A percentile compares a stretch with the other conserved stretches of the same genome.
Conservation (phyloP, 1,140 invertebrate genomes). For the Coboldia fuscipes region DNA sequence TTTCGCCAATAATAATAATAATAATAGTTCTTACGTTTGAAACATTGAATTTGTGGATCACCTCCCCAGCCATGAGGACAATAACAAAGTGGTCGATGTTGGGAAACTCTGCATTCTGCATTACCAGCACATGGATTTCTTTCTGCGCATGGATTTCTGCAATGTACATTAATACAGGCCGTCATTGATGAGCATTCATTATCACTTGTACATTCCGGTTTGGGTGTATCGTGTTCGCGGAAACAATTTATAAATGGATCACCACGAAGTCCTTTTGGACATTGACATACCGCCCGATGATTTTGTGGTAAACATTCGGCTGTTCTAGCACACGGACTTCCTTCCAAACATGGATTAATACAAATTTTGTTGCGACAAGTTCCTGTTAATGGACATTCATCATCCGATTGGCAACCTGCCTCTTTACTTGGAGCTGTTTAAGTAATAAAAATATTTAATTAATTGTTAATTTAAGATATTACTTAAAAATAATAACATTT, state of each 20-base stretch:
- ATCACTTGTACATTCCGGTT: constrained; percentile 44
- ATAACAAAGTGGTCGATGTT: constrained; percentile 54
- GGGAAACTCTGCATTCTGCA: constrained; percentile 48
- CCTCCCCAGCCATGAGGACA: constrained; percentile 70
- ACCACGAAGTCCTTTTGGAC: constrained; percentile 48
- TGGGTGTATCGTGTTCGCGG: constrained; percentile 21
- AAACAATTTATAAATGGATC: constrained; percentile 64
- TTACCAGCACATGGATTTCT: constrained; percentile 56
- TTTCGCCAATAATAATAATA: constrained; percentile 3
- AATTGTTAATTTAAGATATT: too few relatives aligned
- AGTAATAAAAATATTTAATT: constrained; percentile 1
- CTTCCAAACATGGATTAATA: constrained; percentile 47
- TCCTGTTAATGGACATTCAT: constrained; percentile 47
- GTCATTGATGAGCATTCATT: constrained; percentile 48
- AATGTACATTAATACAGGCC: constrained; percentile 55
- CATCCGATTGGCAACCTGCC: constrained; percentile 42
- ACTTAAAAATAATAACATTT: too few relatives aligned
- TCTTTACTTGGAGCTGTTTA: constrained; percentile 23
- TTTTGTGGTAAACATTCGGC: constrained; percentile 54
- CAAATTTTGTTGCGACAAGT: constrained; percentile 52
- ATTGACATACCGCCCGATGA: constrained; percentile 56
- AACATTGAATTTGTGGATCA: constrained; percentile 65
- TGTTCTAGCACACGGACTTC: constrained; percentile 52
- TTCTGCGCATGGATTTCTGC: constrained; percentile 54
- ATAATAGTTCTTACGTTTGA: constrained; percentile 50